Percentiles rank a stretch among this genome's conserved stretches.
Evolutionary conservation across 2,113 vertebrate genomes (phyloP).

Genomic region (Thamnaconus septentrionalis): DNA sequence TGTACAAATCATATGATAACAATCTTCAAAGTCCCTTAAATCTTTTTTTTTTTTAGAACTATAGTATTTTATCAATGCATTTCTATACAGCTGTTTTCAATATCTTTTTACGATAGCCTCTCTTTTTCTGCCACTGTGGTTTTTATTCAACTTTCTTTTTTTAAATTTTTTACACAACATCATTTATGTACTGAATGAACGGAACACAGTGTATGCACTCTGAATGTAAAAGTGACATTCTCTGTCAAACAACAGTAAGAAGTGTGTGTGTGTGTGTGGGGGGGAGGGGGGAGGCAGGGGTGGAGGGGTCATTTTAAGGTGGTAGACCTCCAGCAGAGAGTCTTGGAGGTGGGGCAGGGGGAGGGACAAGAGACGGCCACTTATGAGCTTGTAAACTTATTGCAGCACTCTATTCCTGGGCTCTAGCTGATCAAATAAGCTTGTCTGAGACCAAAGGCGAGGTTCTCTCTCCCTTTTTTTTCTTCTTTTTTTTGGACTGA

Average conservation of each 20-base stretch:
- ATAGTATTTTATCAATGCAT: slow-evolving; percentile 52
- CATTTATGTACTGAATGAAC: slow-evolving; percentile 36
- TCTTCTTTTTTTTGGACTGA: slow-evolving; percentile 26
- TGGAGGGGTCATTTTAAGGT: not conserved
- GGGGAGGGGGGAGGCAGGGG: not conserved
- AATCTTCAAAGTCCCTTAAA: slow-evolving; percentile 57
- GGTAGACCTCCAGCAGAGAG: slow-evolving; percentile 4
- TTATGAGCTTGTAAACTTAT: slow-evolving; percentile 49
- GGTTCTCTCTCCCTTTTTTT: not conserved
- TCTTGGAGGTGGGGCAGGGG: not conserved
- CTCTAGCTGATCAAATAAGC: slow-evolving; percentile 26
- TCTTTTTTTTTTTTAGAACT: slow-evolving; percentile 25
- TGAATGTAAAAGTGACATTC: slow-evolving; percentile 47
- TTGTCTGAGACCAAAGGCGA: slow-evolving; percentile 41
- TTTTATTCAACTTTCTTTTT: slow-evolving; percentile 9
- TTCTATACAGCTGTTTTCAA: slow-evolving; percentile 61
- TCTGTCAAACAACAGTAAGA: slow-evolving; percentile 36
- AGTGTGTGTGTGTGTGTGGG: slow-evolving; percentile 12
- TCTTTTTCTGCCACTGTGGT: slow-evolving; percentile 29
- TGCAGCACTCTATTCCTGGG: slow-evolving; percentile 46
- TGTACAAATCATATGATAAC: slow-evolving; percentile 71
- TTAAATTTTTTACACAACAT: slow-evolving; percentile 29
- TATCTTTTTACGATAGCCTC: slow-evolving; percentile 37
- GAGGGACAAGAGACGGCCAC: too few species aligned
- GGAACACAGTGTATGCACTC: slow-evolving; percentile 30